Percentiles rank a stretch among this genome's conserved stretches.
phyloP scores from a whole-genome alignment of 2,113 vertebrate species.

The Coregonus clupeaformis region DNA sequence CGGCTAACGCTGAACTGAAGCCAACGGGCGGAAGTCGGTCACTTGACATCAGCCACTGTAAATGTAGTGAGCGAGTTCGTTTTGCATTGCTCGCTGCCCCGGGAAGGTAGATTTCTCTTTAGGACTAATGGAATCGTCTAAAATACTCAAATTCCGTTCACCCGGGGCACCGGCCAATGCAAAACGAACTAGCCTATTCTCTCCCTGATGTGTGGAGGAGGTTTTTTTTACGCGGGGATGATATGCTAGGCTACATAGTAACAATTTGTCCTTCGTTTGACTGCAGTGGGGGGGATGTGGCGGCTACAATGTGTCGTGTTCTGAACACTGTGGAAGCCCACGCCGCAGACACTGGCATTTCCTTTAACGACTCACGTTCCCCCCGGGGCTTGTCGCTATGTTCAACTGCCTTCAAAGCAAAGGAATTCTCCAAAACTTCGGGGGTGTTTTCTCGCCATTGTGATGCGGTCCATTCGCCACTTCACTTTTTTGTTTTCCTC shows the following conservation, averaged over 20 bases:
- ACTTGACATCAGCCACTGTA: conserved; percentile 39
- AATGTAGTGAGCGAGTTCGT: too few species aligned
- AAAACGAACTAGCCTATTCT: neutral
- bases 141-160: too few species aligned
- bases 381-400: neutral
- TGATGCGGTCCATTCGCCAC: conserved; percentile 20
- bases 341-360: neutral
- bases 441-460: conserved; percentile 7
- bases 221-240: neutral
- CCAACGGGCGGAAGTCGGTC: conserved; percentile 69
- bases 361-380: neutral
- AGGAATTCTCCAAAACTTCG: conserved; percentile 9
- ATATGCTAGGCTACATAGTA: neutral
- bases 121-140: too few species aligned
- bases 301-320: too few species aligned
- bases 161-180: too few species aligned
- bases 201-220: neutral
- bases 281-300: too few species aligned
- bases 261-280: neutral
- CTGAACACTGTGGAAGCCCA: neutral
- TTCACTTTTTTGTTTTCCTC: conserved; percentile 52
- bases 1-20: conserved; percentile 60
- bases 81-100: too few species aligned
- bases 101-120: too few species aligned
- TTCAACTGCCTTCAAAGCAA: neutral